Conservation (phyloP, 1,140 invertebrate genomes). For the Oppia nitens region DNA sequence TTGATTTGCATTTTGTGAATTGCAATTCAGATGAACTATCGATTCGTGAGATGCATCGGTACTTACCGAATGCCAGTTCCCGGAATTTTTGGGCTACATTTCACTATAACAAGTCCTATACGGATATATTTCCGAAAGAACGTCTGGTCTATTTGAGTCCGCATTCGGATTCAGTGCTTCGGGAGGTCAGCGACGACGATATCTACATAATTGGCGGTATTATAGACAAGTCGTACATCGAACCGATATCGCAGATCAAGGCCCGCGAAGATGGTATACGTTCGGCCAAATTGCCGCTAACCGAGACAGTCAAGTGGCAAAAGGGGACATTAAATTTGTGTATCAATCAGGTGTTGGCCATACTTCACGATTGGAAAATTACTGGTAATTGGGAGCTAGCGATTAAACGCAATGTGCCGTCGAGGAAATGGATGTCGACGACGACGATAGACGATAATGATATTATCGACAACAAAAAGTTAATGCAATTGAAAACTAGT, state of each 20-base stretch:
- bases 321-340: neutral
- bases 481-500: too few relatives aligned
- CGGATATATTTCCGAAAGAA: constrained; percentile 63
- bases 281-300: constrained; percentile 60
- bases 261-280: constrained; percentile 59
- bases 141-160: constrained; percentile 71
- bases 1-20: constrained; percentile 57
- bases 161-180: constrained; percentile 48
- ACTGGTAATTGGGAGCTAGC: neutral
- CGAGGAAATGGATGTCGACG: neutral
- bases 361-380: constrained; percentile 26
- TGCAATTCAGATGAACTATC: constrained; percentile 29
- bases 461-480: too few relatives aligned
- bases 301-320: constrained; percentile 44
- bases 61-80: neutral
- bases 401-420: neutral
- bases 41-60: neutral
- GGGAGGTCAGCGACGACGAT: constrained; percentile 50
- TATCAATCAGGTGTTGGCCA: constrained; percentile 11
- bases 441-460: too few relatives aligned
- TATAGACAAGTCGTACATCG: constrained; percentile 33
- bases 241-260: constrained; percentile 63
- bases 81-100: constrained; percentile 48
- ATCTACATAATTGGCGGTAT: constrained; percentile 52
- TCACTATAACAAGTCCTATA: constrained; percentile 41